Percentiles rank a stretch among this genome's conserved stretches.
These are phyloP conservation scores for Volucella bombylans DNA, from an alignment of 2,888 invertebrate species.

Conservation along the genomic window DNA sequence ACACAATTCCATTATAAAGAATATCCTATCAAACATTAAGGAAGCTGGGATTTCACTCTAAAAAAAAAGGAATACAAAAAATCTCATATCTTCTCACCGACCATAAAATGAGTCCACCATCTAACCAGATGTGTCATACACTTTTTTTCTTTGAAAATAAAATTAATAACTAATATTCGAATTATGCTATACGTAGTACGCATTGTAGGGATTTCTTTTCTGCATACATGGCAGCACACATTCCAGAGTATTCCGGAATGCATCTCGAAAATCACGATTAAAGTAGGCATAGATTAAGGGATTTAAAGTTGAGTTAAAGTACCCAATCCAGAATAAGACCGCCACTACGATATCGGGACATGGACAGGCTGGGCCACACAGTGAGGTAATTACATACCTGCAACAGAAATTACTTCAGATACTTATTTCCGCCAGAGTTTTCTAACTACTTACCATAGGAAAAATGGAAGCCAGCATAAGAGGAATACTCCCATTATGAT, in stretches of 20 bases:
- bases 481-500: conserved; percentile 98
- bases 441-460: conserved; percentile 90
- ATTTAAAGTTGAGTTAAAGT: conserved; percentile 97
- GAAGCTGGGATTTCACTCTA: conserved; percentile 64
- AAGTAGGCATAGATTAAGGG: conserved; percentile 98
- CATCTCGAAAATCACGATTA: conserved; percentile 97
- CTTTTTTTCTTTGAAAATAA: conserved; percentile 15
- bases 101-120: conserved; percentile 29
- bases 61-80: conserved; percentile 31
- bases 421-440: not conserved
- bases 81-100: conserved; percentile 25
- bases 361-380: conserved; percentile 92
- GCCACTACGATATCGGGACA: conserved; percentile 94
- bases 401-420: conserved; percentile 11
- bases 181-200: conserved; percentile 82
- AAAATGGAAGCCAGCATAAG: conserved; percentile 97
- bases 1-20: conserved; percentile 13
- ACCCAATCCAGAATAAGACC: conserved; percentile 98
- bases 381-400: conserved; percentile 93
- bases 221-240: conserved; percentile 91
- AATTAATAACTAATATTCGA: conserved; percentile 42
- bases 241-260: conserved; percentile 95
- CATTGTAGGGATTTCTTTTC: conserved; percentile 82
- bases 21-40: conserved; percentile 66
- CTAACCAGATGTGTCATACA: not conserved